These are phyloP conservation scores for Centruroides sculpturatus DNA, from an alignment of 1,140 invertebrate genomes.

Conservation along the genomic window DNA sequence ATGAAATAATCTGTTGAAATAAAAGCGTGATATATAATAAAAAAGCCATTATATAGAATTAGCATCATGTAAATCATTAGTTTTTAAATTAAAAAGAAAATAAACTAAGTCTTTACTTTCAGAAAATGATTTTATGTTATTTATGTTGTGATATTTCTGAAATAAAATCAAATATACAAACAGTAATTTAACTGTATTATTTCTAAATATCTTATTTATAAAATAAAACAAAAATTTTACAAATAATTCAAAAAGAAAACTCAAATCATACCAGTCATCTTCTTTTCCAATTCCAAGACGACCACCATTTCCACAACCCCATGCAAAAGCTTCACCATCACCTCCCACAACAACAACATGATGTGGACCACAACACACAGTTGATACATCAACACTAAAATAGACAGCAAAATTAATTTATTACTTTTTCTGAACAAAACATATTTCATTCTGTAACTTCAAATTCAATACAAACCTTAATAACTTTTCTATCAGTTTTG, in stretches of 20 bases:
- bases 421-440: background rate
- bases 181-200: background rate
- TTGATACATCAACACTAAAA: constrained; percentile 43
- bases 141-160: background rate
- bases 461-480: constrained; percentile 24
- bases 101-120: too few species aligned
- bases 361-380: constrained; percentile 45
- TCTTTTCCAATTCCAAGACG: constrained; percentile 46
- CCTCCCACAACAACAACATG: constrained; percentile 48
- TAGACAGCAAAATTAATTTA: background rate
- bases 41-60: too few species aligned
- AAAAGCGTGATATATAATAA: too few species aligned
- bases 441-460: background rate
- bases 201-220: background rate
- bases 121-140: too few species aligned
- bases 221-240: background rate
- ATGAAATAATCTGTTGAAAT: too few species aligned
- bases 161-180: background rate
- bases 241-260: background rate
- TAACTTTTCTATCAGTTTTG: constrained; percentile 44
- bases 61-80: too few species aligned
- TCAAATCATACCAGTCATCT: constrained; percentile 32
- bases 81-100: too few species aligned
- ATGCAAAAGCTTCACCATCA: constrained; percentile 47
- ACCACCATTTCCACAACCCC: constrained; percentile 48